Conservation (phyloP, 2,113 vertebrate genomes). For the Paraplagusia blochii region DNA sequence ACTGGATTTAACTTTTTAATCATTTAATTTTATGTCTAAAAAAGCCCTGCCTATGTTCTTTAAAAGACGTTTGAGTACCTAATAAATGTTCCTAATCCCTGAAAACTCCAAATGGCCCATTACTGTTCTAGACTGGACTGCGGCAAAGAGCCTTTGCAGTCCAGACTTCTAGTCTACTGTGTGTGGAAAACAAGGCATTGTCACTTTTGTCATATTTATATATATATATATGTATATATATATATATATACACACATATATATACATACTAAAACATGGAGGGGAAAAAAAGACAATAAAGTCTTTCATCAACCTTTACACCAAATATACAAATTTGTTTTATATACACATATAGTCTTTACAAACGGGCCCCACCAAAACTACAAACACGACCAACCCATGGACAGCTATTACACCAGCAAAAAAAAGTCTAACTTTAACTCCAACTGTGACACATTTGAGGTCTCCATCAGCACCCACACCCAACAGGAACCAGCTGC, state of each 20-base stretch:
- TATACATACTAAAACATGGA: no score
- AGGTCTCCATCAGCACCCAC: conserved; percentile 7
- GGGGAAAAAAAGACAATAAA: no score
- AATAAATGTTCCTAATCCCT: neutral
- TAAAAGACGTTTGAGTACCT: neutral
- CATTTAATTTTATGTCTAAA: neutral
- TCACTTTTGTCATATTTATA: no score
- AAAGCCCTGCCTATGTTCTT: neutral
- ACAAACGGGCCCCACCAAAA: neutral
- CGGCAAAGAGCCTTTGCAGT: no score
- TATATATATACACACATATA: no score
- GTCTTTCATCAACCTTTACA: no score
- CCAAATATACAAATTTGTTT: no score
- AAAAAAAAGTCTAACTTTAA: conserved; percentile 38
- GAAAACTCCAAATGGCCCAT: neutral
- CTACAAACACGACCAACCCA: neutral
- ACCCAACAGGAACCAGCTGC: conserved; percentile 28
- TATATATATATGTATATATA: no score
- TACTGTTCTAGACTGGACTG: neutral
- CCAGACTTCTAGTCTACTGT: no score
- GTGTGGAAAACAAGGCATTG: no score
- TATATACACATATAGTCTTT: no score
- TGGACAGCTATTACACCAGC: neutral
- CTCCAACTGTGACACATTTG: conserved; percentile 13
- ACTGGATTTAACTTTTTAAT: neutral